These are phyloP conservation scores for Acropternis orthonyx DNA, from an alignment of 2,797 vertebrate genomes.

Conservation along the genomic window DNA sequence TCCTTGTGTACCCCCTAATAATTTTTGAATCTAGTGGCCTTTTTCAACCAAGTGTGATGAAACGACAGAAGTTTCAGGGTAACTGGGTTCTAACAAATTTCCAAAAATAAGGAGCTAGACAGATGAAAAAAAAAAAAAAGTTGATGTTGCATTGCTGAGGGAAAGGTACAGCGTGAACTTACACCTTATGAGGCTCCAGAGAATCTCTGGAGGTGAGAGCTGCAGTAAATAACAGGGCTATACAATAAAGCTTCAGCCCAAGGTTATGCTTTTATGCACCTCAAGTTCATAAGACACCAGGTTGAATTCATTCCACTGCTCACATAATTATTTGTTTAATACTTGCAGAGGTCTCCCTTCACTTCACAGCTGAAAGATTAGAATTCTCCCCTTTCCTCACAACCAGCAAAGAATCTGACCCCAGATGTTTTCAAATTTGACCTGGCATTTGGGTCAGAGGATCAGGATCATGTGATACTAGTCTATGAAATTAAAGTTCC, in stretches of 20 bases:
- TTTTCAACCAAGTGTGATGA: slow-evolving; percentile 11
- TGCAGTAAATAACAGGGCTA: neutral
- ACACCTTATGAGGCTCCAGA: neutral
- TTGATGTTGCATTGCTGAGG: neutral
- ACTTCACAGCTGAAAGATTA: neutral
- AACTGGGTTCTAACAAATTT: neutral
- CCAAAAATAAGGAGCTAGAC: neutral
- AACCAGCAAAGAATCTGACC: neutral
- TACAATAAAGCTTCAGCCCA: neutral
- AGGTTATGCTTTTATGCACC: neutral
- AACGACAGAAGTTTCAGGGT: neutral
- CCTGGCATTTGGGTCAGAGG: neutral
- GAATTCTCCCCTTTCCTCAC: neutral
- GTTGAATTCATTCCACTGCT: neutral
- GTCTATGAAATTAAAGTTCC: neutral
- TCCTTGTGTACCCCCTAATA: slow-evolving; percentile 71
- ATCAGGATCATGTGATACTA: neutral
- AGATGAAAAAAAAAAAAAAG: neutral
- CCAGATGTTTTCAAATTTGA: slow-evolving; percentile 1
- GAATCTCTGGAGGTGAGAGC: neutral
- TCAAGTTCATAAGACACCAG: neutral
- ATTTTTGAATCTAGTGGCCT: slow-evolving; percentile 43
- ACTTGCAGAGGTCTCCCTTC: neutral
- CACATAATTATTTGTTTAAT: neutral
- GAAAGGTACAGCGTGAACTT: neutral